Base-by-base conservation (phyloP, 2,113 vertebrate genomes). In the Sphaerodactylus townsendi region DNA sequence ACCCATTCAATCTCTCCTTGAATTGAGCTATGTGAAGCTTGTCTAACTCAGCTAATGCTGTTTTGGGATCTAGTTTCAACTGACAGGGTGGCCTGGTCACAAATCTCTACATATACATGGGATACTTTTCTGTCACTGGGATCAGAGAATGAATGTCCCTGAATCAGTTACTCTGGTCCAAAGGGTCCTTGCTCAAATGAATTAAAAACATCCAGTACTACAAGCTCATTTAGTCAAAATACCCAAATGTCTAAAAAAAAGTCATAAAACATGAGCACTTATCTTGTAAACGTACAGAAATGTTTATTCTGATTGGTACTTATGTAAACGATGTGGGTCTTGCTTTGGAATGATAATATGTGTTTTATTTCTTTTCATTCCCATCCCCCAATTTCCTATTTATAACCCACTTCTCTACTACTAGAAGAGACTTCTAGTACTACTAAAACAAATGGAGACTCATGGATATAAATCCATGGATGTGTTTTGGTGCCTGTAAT, bases 211-310 rank as follows among this genome's bases (percentile, higher is more conserved):
- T 0, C 0, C 78, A 76, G 76, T 10, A 71, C 35, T 86, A 77
- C 77, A 66, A 86, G 74, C 14, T 80, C 50, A 33, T 25, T 70
- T 84, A 71, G 68, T 86, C 84, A 84, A 71, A 75, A 46, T 88
- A 89, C 65, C 88, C 65, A 0, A 85, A 86, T 88, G 86, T 35
- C 73, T 86, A 77, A 82, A 83, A 88, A 82, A 86, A 85, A 76
- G 78, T 1, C 17, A 37, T 56, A 84, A 87, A 84, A 93, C 56
- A 85, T 89, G 80, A 89, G 81, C 91, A 93, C 93, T 94, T 95
- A 91, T 94, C 96, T 94, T 94, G 93, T 92, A 96, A 96, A 93
- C 79, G 85, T 84, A 91, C 94, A 92, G 91, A 82, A 95, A 94
- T 46, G 41, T 91, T 77, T 86, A 89, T 89, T 77, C 90, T 93